Evolutionary conservation across 2,797 vertebrate species (phyloP).

Genomic region (Malurus leucopterus): DNA sequence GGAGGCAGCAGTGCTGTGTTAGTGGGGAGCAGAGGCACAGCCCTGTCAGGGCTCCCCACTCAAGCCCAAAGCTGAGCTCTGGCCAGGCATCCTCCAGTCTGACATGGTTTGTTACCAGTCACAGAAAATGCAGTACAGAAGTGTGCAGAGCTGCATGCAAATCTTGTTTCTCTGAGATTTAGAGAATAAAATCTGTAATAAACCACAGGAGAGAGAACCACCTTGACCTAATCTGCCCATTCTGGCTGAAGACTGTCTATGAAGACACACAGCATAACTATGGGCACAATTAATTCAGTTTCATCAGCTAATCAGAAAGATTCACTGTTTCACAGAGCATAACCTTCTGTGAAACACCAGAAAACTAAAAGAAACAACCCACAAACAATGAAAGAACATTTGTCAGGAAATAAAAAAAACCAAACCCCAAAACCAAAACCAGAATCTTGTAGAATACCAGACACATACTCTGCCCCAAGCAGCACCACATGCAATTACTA

Average conservation of each 20-base stretch:
- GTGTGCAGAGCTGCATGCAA: not conserved
- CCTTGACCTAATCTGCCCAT: not conserved
- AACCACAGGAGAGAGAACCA: not conserved
- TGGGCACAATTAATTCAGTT: not conserved
- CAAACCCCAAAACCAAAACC: not conserved
- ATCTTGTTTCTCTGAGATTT: not conserved
- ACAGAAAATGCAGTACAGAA: not conserved
- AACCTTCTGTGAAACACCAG: not conserved
- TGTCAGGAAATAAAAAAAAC: not conserved
- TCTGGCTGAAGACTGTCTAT: not conserved
- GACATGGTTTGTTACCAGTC: not conserved
- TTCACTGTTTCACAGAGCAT: not conserved
- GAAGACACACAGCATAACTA: not conserved
- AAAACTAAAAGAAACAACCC: not conserved
- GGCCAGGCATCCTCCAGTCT: not conserved
- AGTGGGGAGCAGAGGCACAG: not conserved
- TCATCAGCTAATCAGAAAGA: not conserved
- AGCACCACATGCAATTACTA: not conserved
- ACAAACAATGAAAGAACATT: not conserved
- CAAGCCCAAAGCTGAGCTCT: not conserved
- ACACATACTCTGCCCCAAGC: not conserved
- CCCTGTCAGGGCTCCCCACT: not conserved
- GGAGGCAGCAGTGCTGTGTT: not conserved
- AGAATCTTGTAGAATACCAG: not conserved
- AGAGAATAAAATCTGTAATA: not conserved